These are phyloP conservation scores for Falco cherrug DNA, from an alignment of 2,797 vertebrate genomes.

Conservation along the genomic window DNA sequence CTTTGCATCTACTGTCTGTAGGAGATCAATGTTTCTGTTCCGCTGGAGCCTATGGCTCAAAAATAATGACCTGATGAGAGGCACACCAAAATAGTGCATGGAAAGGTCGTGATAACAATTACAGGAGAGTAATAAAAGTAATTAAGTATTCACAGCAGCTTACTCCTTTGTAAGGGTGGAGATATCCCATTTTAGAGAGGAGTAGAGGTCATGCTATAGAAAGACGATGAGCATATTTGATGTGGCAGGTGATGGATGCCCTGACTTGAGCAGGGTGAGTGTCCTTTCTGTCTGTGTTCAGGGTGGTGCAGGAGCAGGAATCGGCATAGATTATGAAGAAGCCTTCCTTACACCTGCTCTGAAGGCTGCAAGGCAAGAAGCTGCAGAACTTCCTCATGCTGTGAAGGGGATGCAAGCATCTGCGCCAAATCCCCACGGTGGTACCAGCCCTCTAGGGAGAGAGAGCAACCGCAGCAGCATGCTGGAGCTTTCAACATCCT, in stretches of 20 bases:
- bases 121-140: not conserved
- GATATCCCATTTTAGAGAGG: not conserved
- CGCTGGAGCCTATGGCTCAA: not conserved
- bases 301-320: not conserved
- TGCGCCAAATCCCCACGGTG: not conserved
- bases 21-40: not conserved
- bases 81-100: not conserved
- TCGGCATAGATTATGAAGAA: not conserved
- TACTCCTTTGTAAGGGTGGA: constrained; percentile 1
- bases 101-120: constrained; percentile 17
- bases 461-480: not conserved
- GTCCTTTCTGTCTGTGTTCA: not conserved
- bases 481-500: not conserved
- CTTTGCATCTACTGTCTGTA: not conserved
- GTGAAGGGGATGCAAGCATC: not conserved
- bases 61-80: constrained; percentile 9
- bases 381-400: not conserved
- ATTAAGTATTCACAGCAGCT: not conserved
- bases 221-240: not conserved
- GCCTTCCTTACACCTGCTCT: not conserved
- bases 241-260: constrained; percentile 1
- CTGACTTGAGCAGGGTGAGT: not conserved
- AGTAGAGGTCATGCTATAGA: not conserved
- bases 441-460: not conserved
- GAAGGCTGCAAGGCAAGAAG: not conserved